phyloP scores from a whole-genome alignment of 2,113 vertebrate genomes.

The rat (Rattus norvegicus) region GRCr8 NC_086028.1:71112501-71113000 shows the following conservation, averaged over 20 bases:
- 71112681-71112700: background rate
- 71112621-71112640: background rate
- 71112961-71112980: constrained; percentile 74
- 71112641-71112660: background rate
- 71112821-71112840: constrained; percentile 70
- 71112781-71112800: constrained; percentile 32
- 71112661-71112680: background rate
- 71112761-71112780: constrained; percentile 24
- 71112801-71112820: constrained; percentile 49
- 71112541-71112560: background rate
- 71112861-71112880: constrained; percentile 77
- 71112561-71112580: background rate
- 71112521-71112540: background rate
- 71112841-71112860: constrained; percentile 72
- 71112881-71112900: constrained; percentile 70
- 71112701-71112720: background rate
- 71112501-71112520: no score
- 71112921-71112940: constrained; percentile 79
- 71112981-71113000: constrained; percentile 1
- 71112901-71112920: constrained; percentile 78
- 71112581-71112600: constrained; percentile 19
- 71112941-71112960: constrained; percentile 65
- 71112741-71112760: constrained; percentile 45
- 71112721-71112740: background rate
- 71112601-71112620: constrained; percentile 11